Evolutionary conservation across 2,797 vertebrate genomes (phyloP).

Genomic region (Gorsachius magnificus): DNA sequence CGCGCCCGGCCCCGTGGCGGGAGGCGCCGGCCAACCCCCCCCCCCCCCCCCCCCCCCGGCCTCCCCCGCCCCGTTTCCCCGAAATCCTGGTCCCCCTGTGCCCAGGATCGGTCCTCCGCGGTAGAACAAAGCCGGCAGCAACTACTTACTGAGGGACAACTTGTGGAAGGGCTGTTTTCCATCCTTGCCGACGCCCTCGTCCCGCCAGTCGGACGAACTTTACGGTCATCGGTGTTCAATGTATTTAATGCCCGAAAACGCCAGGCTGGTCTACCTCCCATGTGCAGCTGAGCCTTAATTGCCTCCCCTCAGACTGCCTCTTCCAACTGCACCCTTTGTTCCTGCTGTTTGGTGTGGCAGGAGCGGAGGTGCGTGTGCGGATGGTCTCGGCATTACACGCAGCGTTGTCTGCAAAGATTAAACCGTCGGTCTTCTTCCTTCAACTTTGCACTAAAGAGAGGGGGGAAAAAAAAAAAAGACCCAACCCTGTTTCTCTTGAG

Average conservation of each 20-base stretch:
- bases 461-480: background rate
- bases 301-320: background rate
- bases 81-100: too few species aligned
- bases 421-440: background rate
- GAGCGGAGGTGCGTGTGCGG: background rate
- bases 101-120: too few species aligned
- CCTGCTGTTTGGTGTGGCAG: accelerated
- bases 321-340: background rate
- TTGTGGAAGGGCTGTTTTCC: too few species aligned
- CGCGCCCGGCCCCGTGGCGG: too few species aligned
- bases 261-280: background rate
- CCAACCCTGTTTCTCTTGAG: background rate
- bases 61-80: too few species aligned
- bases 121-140: too few species aligned
- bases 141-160: too few species aligned
- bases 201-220: background rate
- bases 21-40: too few species aligned
- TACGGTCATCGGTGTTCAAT: accelerated
- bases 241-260: background rate
- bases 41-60: too few species aligned
- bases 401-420: background rate
- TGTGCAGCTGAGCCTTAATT: background rate
- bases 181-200: background rate
- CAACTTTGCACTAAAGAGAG: background rate
- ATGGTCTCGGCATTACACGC: accelerated